These are phyloP conservation scores for Lasioglossum calceatum DNA, from an alignment of 2,888 invertebrate genomes.

Conservation along the genomic window DNA sequence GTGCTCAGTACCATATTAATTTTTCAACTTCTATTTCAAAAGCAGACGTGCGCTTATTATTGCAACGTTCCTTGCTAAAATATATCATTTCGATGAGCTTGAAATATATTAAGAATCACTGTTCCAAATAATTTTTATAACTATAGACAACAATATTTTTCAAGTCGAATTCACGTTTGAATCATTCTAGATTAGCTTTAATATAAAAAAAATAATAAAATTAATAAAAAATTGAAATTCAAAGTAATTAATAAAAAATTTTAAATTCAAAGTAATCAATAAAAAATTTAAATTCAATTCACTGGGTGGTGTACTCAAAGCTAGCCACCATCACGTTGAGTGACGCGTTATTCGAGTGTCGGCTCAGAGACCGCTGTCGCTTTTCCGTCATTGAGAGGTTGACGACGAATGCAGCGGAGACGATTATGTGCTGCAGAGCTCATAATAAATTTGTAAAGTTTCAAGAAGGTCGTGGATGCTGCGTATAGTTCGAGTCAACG, in stretches of 20 bases:
- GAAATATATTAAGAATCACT: no score
- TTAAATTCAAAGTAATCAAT: no score
- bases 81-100: no score
- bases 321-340: not conserved
- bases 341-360: no score
- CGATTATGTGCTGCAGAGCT: not conserved
- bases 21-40: not conserved
- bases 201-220: no score
- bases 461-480: not conserved
- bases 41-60: not conserved
- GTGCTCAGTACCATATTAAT: not conserved
- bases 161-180: no score
- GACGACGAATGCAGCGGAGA: not conserved
- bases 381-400: not conserved
- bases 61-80: no score
- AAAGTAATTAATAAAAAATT: no score
- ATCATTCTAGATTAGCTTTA: no score
- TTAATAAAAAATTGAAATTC: no score
- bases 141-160: no score
- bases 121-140: no score
- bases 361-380: not conserved
- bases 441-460: not conserved
- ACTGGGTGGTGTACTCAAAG: not conserved
- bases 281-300: not conserved
- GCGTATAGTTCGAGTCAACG: not conserved